Evolutionary conservation across 2,797 vertebrate genomes (phyloP), one percentile per base, ranked within the genome.

Genomic region (Sebastolobus alascanus): DNA sequence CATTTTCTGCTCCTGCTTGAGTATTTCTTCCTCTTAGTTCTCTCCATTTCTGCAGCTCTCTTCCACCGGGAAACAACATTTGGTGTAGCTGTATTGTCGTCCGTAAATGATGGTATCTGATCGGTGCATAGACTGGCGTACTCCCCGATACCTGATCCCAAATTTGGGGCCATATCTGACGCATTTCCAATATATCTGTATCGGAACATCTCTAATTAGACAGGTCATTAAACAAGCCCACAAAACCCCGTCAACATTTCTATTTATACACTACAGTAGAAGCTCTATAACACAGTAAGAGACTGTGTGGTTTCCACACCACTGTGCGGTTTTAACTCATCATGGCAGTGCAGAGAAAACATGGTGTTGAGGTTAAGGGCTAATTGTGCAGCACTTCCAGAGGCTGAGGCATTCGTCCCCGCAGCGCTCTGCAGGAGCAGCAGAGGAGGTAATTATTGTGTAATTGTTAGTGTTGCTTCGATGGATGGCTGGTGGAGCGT

Each of bases 381-480:
- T 85, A 81, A 86, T 76, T 65, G 73, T 59, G 77, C 64, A 58
- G 76, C 73, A 37, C 55, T 52, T 77, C 58, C 73, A 70, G 61
- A 80, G 82, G 46, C 63, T 0, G 68, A 40, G 46, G 72, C 75
- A 1, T 68, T 20, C n/a, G 14, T 13, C 5, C 38, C 29, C n/a
- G 4, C 27, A 0, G 9, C 4, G 37, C 52, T 73, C 68, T 35
- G 43, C 0, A 4, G 43, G 55, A 73, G 78, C 78, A 74, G 75
- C 75, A 68, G 60, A 79, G 82, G 71, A 31, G 27, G 60, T 74
- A 40, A 87, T 90, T 82, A 79, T 70, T 87, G 82, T 90, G 82
- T 91, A 88, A 90, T 89, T 89, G 89, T 92, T 90, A 65, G 87
- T 82, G 84, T 89, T 87, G 83, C 74, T 40, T 81, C n/a, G 29